A percentile compares a stretch with the other conserved stretches of the same genome.
Conservation (phyloP, 2,113 vertebrate species). For the Plectropomus leopardus region DNA sequence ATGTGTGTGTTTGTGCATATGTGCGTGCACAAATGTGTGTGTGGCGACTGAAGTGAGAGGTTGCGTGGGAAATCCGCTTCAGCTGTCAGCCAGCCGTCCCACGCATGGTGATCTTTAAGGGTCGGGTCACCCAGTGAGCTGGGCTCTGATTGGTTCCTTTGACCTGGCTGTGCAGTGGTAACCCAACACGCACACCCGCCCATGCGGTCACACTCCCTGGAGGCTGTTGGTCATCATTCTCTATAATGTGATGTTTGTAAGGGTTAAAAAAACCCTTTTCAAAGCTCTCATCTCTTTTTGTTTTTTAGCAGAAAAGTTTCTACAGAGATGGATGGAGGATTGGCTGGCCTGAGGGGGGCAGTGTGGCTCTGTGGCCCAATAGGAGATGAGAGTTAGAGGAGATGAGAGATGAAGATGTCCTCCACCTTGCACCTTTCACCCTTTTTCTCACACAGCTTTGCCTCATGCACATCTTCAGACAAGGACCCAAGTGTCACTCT, state of each 20-base stretch:
- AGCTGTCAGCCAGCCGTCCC: slow-evolving; percentile 39
- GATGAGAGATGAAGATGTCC: slow-evolving; percentile 31
- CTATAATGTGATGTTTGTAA: not conserved
- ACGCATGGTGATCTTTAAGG: slow-evolving; percentile 35
- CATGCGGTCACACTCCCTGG: slow-evolving; percentile 8
- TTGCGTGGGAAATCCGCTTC: slow-evolving; percentile 43
- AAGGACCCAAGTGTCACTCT: slow-evolving; percentile 3
- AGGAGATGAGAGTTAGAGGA: slow-evolving; percentile 16
- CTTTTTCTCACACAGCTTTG: not conserved
- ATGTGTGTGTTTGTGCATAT: slow-evolving; percentile 30
- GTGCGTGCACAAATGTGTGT: slow-evolving; percentile 1
- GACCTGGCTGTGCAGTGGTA: slow-evolving; percentile 31
- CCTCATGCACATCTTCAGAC: slow-evolving; percentile 17
- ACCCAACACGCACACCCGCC: slow-evolving; percentile 12
- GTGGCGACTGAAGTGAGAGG: slow-evolving; percentile 7
- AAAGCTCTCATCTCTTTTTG: not conserved
- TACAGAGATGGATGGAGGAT: not conserved
- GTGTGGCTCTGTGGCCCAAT: slow-evolving; percentile 68
- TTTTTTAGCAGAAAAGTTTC: not conserved
- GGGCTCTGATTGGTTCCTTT: slow-evolving; percentile 49
- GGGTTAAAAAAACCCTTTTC: not conserved
- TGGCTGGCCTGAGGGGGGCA: slow-evolving; percentile 71
- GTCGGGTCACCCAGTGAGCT: slow-evolving; percentile 36
- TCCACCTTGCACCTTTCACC: slow-evolving; percentile 24
- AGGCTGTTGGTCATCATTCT: no score